Conservation (phyloP, 2,113 vertebrate genomes). For the Tyrannus savana region DNA sequence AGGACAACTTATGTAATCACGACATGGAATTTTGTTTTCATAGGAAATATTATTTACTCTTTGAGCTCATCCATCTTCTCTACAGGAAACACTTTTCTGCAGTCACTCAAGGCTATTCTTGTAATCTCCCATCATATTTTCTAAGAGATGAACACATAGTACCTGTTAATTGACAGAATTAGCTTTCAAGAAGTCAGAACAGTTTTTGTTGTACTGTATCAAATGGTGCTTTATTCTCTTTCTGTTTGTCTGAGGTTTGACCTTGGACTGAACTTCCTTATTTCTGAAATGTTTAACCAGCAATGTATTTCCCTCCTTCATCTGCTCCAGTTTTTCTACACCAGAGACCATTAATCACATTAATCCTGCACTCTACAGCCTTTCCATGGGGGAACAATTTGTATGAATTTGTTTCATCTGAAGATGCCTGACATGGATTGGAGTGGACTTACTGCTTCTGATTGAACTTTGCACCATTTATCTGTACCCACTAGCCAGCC, state of each 20-base stretch:
- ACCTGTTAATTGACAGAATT: conserved; percentile 11
- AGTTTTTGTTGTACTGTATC: neutral
- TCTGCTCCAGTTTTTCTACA: neutral
- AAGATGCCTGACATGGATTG: neutral
- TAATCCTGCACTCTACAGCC: neutral
- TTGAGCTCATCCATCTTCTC: neutral
- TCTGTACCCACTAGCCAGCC: neutral
- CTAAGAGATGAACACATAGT: neutral
- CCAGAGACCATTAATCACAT: neutral
- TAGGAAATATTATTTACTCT: neutral
- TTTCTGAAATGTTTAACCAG: neutral
- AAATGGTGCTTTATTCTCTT: neutral
- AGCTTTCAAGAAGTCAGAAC: neutral
- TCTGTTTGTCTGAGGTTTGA: neutral
- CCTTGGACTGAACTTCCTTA: conserved; percentile 2
- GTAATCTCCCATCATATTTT: neutral
- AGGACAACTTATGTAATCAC: neutral
- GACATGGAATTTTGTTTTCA: neutral
- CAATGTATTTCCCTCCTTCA: neutral
- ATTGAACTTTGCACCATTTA: neutral
- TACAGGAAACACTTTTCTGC: neutral
- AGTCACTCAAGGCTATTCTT: neutral
- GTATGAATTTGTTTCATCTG: neutral
- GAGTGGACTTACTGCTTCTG: neutral
- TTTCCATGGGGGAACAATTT: neutral